A percentile compares a stretch with the other conserved stretches of the same genome.
phyloP scores from a whole-genome alignment of 2,113 vertebrate species.

The Esox niger region DNA sequence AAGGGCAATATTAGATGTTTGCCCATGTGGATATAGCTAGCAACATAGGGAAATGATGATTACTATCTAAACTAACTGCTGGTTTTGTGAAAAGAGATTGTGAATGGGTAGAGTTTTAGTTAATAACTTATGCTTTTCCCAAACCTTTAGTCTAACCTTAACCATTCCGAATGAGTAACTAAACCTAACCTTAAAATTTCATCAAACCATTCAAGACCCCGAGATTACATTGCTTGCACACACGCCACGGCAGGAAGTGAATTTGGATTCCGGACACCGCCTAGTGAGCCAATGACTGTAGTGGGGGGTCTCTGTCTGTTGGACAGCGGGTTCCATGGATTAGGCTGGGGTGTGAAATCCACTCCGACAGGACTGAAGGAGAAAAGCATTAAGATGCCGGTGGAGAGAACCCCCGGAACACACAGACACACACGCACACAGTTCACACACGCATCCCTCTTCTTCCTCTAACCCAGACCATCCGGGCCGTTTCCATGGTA shows the following conservation, averaged over 20 bases:
- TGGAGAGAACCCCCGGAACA: conserved; percentile 16
- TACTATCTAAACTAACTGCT: no score
- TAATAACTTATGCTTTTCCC: no score
- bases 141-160: no score
- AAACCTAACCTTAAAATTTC: no score
- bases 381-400: conserved; percentile 59
- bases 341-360: conserved; percentile 38
- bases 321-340: background rate
- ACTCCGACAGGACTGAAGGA: conserved; percentile 54
- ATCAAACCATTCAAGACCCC: no score
- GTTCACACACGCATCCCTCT: conserved; percentile 13
- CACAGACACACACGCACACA: background rate
- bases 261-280: conserved; percentile 32
- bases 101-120: no score
- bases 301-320: conserved; percentile 18
- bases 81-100: no score
- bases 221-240: no score
- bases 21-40: no score
- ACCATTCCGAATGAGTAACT: no score
- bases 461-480: conserved; percentile 35
- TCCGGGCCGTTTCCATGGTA: conserved; percentile 69
- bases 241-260: background rate
- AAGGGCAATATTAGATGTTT: no score
- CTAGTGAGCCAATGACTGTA: conserved; percentile 29
- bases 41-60: no score